Conservation (phyloP, 2,888 invertebrate genomes). For the Coremacera marginata region DNA sequence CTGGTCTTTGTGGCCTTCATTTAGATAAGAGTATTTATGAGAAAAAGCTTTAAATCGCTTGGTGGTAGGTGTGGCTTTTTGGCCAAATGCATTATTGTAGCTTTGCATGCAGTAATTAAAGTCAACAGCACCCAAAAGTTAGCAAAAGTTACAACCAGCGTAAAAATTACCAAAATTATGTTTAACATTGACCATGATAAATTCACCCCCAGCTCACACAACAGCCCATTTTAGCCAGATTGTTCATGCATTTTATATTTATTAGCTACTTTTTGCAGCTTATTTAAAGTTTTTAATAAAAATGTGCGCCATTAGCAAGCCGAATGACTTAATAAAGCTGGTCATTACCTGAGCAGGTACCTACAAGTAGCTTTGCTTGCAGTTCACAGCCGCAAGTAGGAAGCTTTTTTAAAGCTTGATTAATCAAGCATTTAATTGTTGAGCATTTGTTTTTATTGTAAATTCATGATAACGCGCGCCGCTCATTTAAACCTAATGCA, state of each 20-base stretch:
- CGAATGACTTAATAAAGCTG: neutral
- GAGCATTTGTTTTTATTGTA: neutral
- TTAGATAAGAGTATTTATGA: conserved; percentile 8
- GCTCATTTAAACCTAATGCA: neutral
- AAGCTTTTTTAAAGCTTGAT: neutral
- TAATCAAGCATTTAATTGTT: conserved; percentile 22
- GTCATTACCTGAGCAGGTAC: neutral
- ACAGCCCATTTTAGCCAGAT: neutral
- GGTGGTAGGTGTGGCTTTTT: neutral
- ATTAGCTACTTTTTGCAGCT: too few relatives aligned
- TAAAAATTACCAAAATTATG: too few relatives aligned
- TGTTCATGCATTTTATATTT: neutral
- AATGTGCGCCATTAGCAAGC: neutral
- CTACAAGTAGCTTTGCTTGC: neutral
- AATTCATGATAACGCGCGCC: neutral
- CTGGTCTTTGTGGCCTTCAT: neutral
- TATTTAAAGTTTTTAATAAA: conserved; percentile 17
- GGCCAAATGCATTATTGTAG: neutral
- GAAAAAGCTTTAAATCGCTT: neutral
- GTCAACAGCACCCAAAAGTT: neutral
- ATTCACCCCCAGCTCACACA: neutral
- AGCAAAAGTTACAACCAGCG: neutral
- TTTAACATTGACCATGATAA: neutral
- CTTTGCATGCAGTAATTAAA: neutral
- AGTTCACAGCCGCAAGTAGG: neutral